A percentile compares a stretch with the other conserved stretches of the same genome.
Conservation (phyloP, 2,888 invertebrate species). For the Ypsolopha scabrella region DNA sequence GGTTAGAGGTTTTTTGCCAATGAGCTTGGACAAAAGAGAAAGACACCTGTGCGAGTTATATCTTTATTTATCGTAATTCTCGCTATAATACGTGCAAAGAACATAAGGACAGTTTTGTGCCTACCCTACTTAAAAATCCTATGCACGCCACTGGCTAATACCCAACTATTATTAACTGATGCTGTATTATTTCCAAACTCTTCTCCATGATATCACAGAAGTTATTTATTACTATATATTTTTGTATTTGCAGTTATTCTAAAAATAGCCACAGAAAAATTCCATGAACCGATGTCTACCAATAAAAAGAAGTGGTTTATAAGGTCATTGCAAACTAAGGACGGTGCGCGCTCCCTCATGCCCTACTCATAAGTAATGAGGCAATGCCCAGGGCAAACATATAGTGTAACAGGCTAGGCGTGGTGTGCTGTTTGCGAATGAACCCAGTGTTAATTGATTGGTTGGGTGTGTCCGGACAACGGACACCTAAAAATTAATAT, state of each 20-base stretch:
- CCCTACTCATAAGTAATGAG: slow-evolving; percentile 45
- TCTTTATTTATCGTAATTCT: too few species aligned
- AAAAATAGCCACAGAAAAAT: background rate
- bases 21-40: too few species aligned
- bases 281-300: background rate
- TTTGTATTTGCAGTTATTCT: too few species aligned
- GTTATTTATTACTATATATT: too few species aligned
- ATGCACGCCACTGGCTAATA: too few species aligned
- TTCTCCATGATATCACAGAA: too few species aligned
- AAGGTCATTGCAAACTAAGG: slow-evolving; percentile 15
- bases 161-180: background rate
- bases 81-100: too few species aligned
- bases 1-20: too few species aligned
- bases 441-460: slow-evolving; percentile 56
- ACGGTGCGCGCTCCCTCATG: slow-evolving; percentile 4
- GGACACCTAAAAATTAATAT: background rate
- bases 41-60: too few species aligned
- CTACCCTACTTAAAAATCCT: too few species aligned
- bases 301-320: slow-evolving; percentile 7
- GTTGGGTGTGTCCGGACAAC: slow-evolving; percentile 31
- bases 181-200: too few species aligned
- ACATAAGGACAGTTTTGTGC: too few species aligned
- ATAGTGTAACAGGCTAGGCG: slow-evolving; percentile 40
- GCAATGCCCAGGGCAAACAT: slow-evolving; percentile 48
- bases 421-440: slow-evolving; percentile 8